Evolutionary conservation across 2,113 vertebrate species (phyloP).

Genomic region (Ranitomeya variabilis): DNA sequence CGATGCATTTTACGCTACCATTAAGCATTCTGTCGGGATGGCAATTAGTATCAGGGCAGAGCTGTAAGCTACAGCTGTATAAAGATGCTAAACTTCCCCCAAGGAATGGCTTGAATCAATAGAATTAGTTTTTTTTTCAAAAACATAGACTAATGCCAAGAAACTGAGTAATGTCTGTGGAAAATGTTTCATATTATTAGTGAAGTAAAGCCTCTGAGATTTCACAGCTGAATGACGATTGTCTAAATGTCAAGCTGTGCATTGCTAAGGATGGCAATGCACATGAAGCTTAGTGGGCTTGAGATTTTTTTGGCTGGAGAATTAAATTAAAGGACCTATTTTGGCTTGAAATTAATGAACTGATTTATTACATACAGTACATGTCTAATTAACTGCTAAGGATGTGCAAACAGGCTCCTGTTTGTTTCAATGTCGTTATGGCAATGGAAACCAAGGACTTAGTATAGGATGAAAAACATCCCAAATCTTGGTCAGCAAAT

Average conservation of each 20-base stretch:
- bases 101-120: slow-evolving; percentile 40
- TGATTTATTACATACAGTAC: slow-evolving; percentile 42
- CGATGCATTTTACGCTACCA: not conserved
- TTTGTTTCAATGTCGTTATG: slow-evolving; percentile 29
- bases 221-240: slow-evolving; percentile 52
- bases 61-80: slow-evolving; percentile 35
- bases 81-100: slow-evolving; percentile 24
- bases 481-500: not conserved
- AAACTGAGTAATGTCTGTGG: slow-evolving; percentile 54
- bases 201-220: slow-evolving; percentile 42
- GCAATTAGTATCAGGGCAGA: slow-evolving; percentile 21
- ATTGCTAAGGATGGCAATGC: slow-evolving; percentile 27
- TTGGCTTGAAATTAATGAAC: slow-evolving; percentile 1
- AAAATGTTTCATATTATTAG: slow-evolving; percentile 48
- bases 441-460: slow-evolving; percentile 13
- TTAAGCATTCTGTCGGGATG: slow-evolving; percentile 27
- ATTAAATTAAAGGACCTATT: slow-evolving; percentile 27
- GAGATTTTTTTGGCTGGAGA: slow-evolving; percentile 24
- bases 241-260: slow-evolving; percentile 44
- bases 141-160: slow-evolving; percentile 48
- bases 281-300: slow-evolving; percentile 22
- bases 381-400: slow-evolving; percentile 16
- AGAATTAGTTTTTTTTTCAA: slow-evolving; percentile 45
- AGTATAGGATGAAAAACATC: slow-evolving; percentile 33
- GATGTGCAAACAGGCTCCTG: slow-evolving; percentile 4